phyloP scores from a whole-genome alignment of 2,888 invertebrate species.

The Mythimna albipuncta region DNA sequence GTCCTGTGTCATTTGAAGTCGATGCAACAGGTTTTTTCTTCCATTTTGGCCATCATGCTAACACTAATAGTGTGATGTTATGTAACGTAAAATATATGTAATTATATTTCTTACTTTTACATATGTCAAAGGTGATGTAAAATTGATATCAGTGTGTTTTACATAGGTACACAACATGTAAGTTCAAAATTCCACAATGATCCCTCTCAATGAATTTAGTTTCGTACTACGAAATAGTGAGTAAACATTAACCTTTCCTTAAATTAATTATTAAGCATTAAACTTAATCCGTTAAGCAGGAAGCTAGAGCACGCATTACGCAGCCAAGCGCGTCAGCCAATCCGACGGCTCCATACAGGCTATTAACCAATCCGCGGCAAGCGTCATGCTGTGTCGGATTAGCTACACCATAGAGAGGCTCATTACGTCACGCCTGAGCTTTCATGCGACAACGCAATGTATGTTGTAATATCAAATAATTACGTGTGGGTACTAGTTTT shows the following conservation, averaged over 20 bases:
- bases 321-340: constrained; percentile 41
- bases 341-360: constrained; percentile 37
- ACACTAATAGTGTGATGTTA: too few relatives aligned
- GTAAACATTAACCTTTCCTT: not conserved
- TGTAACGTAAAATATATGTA: too few relatives aligned
- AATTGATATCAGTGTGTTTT: too few relatives aligned
- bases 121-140: too few relatives aligned
- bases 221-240: not conserved
- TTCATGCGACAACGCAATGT: constrained; percentile 2
- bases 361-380: constrained; percentile 43
- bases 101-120: too few relatives aligned
- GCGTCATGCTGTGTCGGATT: constrained; percentile 41
- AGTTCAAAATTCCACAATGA: too few relatives aligned
- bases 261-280: constrained; percentile 27
- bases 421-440: constrained; percentile 25
- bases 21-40: too few relatives aligned
- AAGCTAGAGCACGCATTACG: constrained; percentile 17
- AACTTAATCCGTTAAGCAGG: constrained; percentile 45
- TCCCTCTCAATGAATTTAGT: too few relatives aligned
- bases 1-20: too few relatives aligned
- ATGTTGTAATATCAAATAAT: not conserved
- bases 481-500: not conserved
- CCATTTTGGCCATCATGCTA: too few relatives aligned
- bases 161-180: too few relatives aligned
- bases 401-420: constrained; percentile 6